Conservation (phyloP, 2,888 invertebrate genomes). For the Sericinus montela region DNA sequence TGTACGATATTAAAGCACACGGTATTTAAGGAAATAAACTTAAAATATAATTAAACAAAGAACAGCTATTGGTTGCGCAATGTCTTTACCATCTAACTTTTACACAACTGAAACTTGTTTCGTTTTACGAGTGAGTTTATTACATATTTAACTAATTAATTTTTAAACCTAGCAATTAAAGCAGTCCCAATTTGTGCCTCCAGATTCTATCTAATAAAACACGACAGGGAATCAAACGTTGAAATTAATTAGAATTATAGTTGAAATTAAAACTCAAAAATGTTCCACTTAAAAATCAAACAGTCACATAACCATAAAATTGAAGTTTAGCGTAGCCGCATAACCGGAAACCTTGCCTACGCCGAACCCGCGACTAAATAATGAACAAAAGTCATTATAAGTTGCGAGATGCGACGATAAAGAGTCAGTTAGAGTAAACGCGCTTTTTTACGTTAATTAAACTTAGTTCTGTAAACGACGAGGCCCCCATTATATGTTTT, state of each 20-base stretch:
- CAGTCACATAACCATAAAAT: slow-evolving; percentile 61
- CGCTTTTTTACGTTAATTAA: slow-evolving; percentile 78
- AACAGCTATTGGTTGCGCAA: slow-evolving; percentile 12
- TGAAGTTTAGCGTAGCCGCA: slow-evolving; percentile 50
- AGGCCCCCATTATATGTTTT: slow-evolving; percentile 58
- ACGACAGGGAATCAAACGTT: slow-evolving; percentile 34
- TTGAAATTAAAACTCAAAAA: slow-evolving; percentile 39
- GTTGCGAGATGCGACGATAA: slow-evolving; percentile 67
- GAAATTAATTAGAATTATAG: slow-evolving; percentile 54
- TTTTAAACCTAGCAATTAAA: slow-evolving; percentile 25
- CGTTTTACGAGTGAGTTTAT: slow-evolving; percentile 20
- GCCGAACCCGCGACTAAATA: slow-evolving; percentile 61
- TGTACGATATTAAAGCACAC: too few species aligned
- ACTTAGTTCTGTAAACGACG: slow-evolving; percentile 73
- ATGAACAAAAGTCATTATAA: slow-evolving; percentile 76
- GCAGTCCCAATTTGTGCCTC: slow-evolving; percentile 20
- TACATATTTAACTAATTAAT: slow-evolving; percentile 21
- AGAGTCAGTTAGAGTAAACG: slow-evolving; percentile 69
- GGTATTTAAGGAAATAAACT: too few species aligned
- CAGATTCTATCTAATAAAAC: slow-evolving; percentile 26
- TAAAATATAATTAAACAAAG: too few species aligned
- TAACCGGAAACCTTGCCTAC: slow-evolving; percentile 63
- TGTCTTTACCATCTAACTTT: slow-evolving; percentile 15
- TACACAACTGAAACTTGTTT: slow-evolving; percentile 14
- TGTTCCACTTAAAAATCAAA: slow-evolving; percentile 48